These are phyloP conservation scores for Agrypnus murinus DNA, from an alignment of 2,888 invertebrate species.

Conservation along the genomic window DNA sequence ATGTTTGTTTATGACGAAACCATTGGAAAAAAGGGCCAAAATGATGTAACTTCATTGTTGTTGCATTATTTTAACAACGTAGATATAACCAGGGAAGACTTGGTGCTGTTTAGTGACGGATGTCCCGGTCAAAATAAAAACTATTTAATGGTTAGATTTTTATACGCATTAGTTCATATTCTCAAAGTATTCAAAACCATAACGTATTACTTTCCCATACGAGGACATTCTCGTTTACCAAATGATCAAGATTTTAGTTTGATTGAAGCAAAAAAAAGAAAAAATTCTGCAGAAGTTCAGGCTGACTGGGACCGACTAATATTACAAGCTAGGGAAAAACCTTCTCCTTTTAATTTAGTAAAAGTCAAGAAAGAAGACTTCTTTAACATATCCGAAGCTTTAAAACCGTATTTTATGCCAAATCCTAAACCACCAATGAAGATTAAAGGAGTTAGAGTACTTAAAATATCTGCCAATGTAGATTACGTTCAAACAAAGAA, in stretches of 20 bases:
- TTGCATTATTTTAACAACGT: constrained; percentile 4
- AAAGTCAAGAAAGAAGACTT: constrained; percentile 8
- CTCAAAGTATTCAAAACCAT: constrained; percentile 1
- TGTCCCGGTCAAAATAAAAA: constrained; percentile 12
- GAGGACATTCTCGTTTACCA: constrained; percentile 7
- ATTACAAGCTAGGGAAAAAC: constrained; percentile 11
- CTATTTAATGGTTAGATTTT: constrained; percentile 1
- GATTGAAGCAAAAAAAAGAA: no score
- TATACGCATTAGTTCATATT: not conserved
- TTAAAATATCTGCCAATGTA: constrained; percentile 3
- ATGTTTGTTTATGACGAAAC: no score
- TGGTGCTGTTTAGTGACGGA: constrained; percentile 7
- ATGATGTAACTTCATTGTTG: no score
- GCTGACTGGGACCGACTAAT: constrained; percentile 15
- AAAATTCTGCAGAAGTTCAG: constrained; percentile 15
- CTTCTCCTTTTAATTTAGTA: constrained; percentile 13
- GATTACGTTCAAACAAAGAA: constrained; percentile 2
- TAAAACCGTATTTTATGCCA: constrained; percentile 14
- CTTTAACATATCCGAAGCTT: constrained; percentile 12
- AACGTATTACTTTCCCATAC: not conserved
- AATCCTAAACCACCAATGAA: constrained; percentile 4
- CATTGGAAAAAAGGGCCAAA: no score
- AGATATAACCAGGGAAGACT: not conserved
- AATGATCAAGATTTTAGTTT: constrained; percentile 20
- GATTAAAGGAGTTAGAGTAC: constrained; percentile 2